These are phyloP conservation scores for Hyles lineata DNA, from an alignment of 2,888 invertebrate species.

Conservation along the genomic window DNA sequence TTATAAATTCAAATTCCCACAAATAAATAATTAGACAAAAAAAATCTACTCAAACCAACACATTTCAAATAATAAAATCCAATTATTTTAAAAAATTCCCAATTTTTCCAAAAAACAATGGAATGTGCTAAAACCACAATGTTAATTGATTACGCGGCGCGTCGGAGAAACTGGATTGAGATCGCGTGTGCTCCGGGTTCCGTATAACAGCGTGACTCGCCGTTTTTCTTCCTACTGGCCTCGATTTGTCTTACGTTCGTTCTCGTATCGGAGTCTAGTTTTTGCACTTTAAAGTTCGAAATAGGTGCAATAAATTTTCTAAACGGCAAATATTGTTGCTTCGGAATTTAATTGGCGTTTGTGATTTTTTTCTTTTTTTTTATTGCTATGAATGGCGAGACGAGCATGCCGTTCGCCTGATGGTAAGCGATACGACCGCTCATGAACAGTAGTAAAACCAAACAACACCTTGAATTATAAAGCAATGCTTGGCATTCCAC, in stretches of 20 bases:
- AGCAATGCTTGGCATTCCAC: too few relatives aligned
- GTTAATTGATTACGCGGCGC: constrained; percentile 10
- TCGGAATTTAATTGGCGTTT: background rate
- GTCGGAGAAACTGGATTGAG: constrained; percentile 18
- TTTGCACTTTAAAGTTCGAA: background rate
- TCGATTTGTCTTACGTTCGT: constrained; percentile 2
- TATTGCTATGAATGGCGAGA: too few relatives aligned
- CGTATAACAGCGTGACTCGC: constrained; percentile 9
- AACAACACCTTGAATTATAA: too few relatives aligned
- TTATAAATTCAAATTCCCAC: too few relatives aligned
- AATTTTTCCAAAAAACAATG: background rate
- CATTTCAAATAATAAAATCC: background rate
- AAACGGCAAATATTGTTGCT: background rate
- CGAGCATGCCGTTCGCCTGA: too few relatives aligned
- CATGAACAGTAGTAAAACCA: too few relatives aligned
- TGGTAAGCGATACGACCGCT: too few relatives aligned
- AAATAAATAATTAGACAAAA: too few relatives aligned
- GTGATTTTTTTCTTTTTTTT: background rate
- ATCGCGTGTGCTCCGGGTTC: constrained; percentile 18
- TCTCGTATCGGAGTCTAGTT: constrained; percentile 23
- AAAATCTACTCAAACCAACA: background rate
- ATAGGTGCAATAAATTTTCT: background rate
- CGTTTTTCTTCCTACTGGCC: constrained; percentile 29
- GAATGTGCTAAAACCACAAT: background rate
- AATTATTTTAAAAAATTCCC: background rate